A percentile compares a stretch with the other conserved stretches of the same genome.
phyloP scores from a whole-genome alignment of 1,140 invertebrate genomes.

The Geopemphigus sp. region DNA sequence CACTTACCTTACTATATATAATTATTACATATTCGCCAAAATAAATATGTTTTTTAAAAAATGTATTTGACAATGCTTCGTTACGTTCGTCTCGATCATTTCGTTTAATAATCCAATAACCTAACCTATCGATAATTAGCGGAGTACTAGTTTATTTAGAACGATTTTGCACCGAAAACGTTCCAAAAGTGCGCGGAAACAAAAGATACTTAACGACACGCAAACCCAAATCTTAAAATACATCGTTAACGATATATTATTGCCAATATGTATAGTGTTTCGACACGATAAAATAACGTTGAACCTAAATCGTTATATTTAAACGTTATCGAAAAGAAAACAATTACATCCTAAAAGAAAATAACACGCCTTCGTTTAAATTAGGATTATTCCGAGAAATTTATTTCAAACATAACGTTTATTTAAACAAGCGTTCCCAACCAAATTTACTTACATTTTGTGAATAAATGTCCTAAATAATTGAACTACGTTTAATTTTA shows the following conservation, averaged over 20 bases:
- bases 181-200: no score
- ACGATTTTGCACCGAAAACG: background rate
- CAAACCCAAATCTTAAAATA: background rate
- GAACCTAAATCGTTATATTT: background rate
- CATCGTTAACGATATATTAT: background rate
- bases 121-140: background rate
- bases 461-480: no score
- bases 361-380: background rate
- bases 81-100: no score
- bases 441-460: no score
- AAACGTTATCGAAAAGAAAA: background rate
- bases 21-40: background rate
- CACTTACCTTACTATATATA: background rate
- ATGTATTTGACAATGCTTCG: no score
- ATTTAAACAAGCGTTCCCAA: no score
- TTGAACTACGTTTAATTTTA: no score
- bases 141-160: background rate
- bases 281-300: background rate
- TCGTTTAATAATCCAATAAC: no score
- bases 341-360: background rate
- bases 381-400: no score
- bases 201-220: background rate
- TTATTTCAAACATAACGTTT: no score
- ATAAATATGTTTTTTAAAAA: no score
- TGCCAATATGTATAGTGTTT: background rate